Evolutionary conservation across 2,797 vertebrate genomes (phyloP).

Genomic region (Perodicticus potto): DNA sequence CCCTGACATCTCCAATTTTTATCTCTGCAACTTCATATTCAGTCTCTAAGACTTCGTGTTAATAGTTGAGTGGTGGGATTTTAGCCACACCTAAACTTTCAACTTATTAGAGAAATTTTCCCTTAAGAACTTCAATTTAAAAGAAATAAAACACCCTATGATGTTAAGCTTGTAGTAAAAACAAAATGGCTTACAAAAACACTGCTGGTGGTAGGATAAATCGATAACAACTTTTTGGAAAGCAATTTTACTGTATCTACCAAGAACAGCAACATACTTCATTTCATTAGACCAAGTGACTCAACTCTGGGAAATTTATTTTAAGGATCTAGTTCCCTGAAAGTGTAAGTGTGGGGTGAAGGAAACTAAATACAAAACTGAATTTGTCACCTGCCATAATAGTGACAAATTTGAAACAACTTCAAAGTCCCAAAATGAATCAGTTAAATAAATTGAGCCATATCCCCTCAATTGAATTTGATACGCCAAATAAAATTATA

Average conservation of each 20-base stretch:
- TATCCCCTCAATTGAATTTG: slow-evolving; percentile 34
- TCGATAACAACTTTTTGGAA: slow-evolving; percentile 47
- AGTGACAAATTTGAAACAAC: slow-evolving; percentile 48
- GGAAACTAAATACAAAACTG: slow-evolving; percentile 32
- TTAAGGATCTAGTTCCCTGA: slow-evolving; percentile 66
- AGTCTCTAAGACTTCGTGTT: not conserved
- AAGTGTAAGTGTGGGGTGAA: not conserved
- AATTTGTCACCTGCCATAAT: slow-evolving; percentile 14
- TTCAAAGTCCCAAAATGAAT: not conserved
- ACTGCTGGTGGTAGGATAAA: slow-evolving; percentile 54
- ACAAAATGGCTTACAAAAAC: slow-evolving; percentile 52
- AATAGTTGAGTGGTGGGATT: not conserved
- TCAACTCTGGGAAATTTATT: slow-evolving; percentile 68
- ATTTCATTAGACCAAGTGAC: slow-evolving; percentile 53
- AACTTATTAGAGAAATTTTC: not conserved
- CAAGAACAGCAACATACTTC: slow-evolving; percentile 64
- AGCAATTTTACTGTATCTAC: slow-evolving; percentile 49
- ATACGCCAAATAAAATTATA: slow-evolving; percentile 14
- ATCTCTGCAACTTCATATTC: slow-evolving; percentile 52
- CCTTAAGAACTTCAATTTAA: slow-evolving; percentile 53
- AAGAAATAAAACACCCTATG: not conserved
- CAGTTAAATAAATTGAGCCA: not conserved
- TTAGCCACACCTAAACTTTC: not conserved
- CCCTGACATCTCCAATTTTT: slow-evolving; percentile 47
- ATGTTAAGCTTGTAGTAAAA: slow-evolving; percentile 8